Base-by-base conservation (phyloP, 1,140 invertebrate genomes). In the Drosophila bocki region DNA sequence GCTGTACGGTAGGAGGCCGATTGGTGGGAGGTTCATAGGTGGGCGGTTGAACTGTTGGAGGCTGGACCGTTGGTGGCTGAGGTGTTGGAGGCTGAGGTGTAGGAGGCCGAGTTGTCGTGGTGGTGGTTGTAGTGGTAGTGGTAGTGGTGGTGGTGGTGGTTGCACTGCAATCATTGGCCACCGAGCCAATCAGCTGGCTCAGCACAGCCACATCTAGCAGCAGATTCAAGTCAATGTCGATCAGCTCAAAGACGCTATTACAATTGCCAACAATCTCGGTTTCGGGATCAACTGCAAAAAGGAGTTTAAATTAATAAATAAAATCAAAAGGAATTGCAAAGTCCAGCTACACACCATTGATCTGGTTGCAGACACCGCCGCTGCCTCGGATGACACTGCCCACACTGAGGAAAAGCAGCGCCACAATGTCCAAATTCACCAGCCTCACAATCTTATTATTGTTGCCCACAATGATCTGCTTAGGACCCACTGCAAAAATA, bases 381-480 rank as follows among this genome's bases (percentile, higher is more conserved):
- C 75, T 78, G 29, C 75, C 75, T 2, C 53, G 45, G 22, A 78
- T 59, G 4, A 70, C 41, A 35, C 70, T 78, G 7, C 70, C n/a
- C 19, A 78, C 51, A 19, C 58, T 54, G 13, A 78, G 39, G 48
- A 70, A 70, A 3, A 67, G 62, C n/a, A 53, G 15, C 1, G 29
- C 53, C 29, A 78, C n/a, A 12, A 54, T 11, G 8, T 78, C 54
- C 7, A 78, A 5, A 12, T 78, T 78, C 7, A 78, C 51, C 54
- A 78, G 33, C 37, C 70, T 74, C 1, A 61, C 37, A 7, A 88
- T 60, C 3, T 35, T 54, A 26, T 80, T 88, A 6, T 83, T 70
- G 35, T 87, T 13, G 0, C 77, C 84, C 7, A 88, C 12, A n/a
- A 87, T 45, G 8, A 87, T 70, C 45, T 76, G 61, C n/a, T 67